These are phyloP conservation scores for Rhizomys pruinosus DNA, from an alignment of 2,113 vertebrate genomes.

Conservation along the genomic window DNA sequence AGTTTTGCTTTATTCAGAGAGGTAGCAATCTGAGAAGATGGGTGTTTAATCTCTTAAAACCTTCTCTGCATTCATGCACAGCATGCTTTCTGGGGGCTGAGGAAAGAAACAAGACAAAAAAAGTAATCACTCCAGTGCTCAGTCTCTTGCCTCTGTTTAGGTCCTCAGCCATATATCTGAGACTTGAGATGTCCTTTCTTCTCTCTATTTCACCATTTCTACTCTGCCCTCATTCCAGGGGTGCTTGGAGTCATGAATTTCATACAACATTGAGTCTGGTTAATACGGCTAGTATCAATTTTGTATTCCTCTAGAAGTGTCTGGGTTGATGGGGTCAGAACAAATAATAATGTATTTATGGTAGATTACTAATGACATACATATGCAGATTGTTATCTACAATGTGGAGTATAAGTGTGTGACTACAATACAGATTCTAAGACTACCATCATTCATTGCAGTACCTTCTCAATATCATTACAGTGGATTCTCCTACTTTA, in stretches of 20 bases:
- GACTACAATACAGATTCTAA: too few relatives aligned
- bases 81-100: too few relatives aligned
- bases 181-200: background rate
- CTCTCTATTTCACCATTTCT: background rate
- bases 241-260: background rate
- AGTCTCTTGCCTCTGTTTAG: background rate
- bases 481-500: background rate
- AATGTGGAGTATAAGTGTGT: too few relatives aligned
- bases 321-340: too few relatives aligned
- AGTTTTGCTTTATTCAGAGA: background rate
- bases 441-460: too few relatives aligned
- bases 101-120: background rate
- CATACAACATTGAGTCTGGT: background rate
- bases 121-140: background rate
- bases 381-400: too few relatives aligned
- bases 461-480: too few relatives aligned
- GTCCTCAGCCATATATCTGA: background rate
- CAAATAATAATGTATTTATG: background rate
- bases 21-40: too few relatives aligned
- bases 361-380: too few relatives aligned
- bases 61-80: too few relatives aligned
- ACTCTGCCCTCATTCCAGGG: background rate
- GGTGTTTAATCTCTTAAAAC: background rate
- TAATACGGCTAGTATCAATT: too few relatives aligned
- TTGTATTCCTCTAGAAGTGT: background rate